These are phyloP conservation scores for Cheilosia soror DNA, from an alignment of 2,888 invertebrate genomes.

Conservation along the genomic window DNA sequence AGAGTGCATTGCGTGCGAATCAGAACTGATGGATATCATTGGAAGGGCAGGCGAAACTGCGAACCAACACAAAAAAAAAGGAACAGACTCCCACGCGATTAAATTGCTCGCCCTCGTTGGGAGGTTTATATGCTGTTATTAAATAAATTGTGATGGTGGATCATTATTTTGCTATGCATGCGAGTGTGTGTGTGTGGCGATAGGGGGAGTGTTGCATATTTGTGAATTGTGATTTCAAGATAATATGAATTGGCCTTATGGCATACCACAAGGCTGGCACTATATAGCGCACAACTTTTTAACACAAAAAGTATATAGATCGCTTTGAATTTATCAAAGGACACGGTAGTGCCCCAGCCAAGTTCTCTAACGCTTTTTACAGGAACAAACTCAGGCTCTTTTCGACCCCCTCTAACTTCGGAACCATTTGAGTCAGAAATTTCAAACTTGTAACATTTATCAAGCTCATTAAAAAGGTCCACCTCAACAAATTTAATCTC, in stretches of 20 bases:
- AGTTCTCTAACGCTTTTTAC: too few species aligned
- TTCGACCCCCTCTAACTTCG: too few species aligned
- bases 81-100: slow-evolving; percentile 69
- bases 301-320: too few species aligned
- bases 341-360: too few species aligned
- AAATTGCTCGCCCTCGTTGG: slow-evolving; percentile 72
- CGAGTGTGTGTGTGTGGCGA: slow-evolving; percentile 32
- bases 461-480: too few species aligned
- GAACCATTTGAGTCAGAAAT: too few species aligned
- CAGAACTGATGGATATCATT: slow-evolving; percentile 68
- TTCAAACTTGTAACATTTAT: too few species aligned
- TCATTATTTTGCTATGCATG: slow-evolving; percentile 53
- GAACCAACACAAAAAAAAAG: slow-evolving; percentile 3
- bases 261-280: slow-evolving; percentile 50
- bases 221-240: slow-evolving; percentile 37
- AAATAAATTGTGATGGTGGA: slow-evolving; percentile 70
- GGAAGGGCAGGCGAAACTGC: slow-evolving; percentile 55
- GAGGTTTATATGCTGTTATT: slow-evolving; percentile 63
- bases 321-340: neutral
- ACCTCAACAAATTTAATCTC: too few species aligned
- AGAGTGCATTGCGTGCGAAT: slow-evolving; percentile 71
- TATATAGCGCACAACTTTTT: neutral
- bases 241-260: slow-evolving; percentile 56
- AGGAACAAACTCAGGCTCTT: too few species aligned
- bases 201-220: slow-evolving; percentile 41